Conservation (phyloP, 1,140 invertebrate genomes). For the Daktulosphaira vitifoliae region DNA sequence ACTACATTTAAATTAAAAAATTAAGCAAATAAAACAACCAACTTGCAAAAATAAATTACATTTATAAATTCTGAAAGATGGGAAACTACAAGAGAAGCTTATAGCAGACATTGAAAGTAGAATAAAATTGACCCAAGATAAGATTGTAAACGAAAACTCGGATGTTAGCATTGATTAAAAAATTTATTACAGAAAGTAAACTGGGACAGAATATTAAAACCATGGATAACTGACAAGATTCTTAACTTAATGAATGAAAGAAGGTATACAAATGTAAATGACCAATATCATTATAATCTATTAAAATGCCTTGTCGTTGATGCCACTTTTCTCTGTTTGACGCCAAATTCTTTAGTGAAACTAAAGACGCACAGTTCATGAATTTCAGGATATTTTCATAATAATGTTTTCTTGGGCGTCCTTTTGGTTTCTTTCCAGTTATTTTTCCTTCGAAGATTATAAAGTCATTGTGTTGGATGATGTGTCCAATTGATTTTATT, state of each 20-base stretch:
- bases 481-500: no score
- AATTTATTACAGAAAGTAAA: conserved; percentile 13
- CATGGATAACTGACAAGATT: conserved; percentile 38
- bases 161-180: conserved; percentile 9
- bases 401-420: no score
- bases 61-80: conserved; percentile 10
- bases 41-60: conserved; percentile 11
- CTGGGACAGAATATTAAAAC: conserved; percentile 7
- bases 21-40: conserved; percentile 14
- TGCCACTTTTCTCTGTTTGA: no score
- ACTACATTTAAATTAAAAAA: conserved; percentile 41
- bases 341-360: no score
- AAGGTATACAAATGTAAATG: conserved; percentile 36
- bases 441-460: no score
- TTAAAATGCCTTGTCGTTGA: no score
- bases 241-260: conserved; percentile 36
- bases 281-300: not conserved
- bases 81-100: conserved; percentile 1
- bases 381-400: no score
- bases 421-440: no score
- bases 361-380: no score
- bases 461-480: no score
- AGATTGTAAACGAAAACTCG: conserved; percentile 27
- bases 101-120: not conserved
- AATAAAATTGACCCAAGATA: not conserved